phyloP scores from a whole-genome alignment of 2,113 vertebrate species.

The Etheostoma spectabile region DNA sequence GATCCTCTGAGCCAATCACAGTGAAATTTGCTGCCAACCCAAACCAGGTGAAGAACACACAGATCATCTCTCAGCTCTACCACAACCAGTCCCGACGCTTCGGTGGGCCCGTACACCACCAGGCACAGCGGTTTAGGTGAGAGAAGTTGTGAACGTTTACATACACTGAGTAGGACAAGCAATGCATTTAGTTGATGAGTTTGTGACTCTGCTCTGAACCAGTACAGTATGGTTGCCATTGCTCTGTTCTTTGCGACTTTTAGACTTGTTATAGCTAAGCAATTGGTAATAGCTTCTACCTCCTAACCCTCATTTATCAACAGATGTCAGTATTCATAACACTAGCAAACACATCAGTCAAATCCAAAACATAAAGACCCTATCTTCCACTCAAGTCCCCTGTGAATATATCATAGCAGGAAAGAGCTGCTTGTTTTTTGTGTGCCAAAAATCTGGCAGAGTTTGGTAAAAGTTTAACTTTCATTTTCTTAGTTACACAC shows the following conservation, averaged over 20 bases:
- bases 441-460: not conserved
- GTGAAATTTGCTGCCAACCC: conserved; percentile 98
- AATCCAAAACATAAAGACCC: not conserved
- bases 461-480: not conserved
- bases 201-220: not conserved
- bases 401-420: not conserved
- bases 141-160: conserved; percentile 27
- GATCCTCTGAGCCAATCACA: conserved; percentile 93
- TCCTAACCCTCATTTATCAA: not conserved
- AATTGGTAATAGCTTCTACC: not conserved
- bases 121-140: conserved; percentile 97
- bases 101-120: conserved; percentile 96
- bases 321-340: not conserved
- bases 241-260: not conserved
- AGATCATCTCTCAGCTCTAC: conserved; percentile 95
- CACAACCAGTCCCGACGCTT: conserved; percentile 95
- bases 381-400: not conserved
- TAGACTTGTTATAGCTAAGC: not conserved
- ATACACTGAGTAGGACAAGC: not conserved
- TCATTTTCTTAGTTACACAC: too few relatives aligned
- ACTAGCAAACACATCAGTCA: not conserved
- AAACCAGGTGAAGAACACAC: conserved; percentile 97
- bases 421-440: not conserved
- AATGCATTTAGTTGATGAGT: not conserved
- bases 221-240: not conserved